These are phyloP conservation scores for Cathartes aura DNA, from an alignment of 2,113 vertebrate genomes.

Conservation along the genomic window DNA sequence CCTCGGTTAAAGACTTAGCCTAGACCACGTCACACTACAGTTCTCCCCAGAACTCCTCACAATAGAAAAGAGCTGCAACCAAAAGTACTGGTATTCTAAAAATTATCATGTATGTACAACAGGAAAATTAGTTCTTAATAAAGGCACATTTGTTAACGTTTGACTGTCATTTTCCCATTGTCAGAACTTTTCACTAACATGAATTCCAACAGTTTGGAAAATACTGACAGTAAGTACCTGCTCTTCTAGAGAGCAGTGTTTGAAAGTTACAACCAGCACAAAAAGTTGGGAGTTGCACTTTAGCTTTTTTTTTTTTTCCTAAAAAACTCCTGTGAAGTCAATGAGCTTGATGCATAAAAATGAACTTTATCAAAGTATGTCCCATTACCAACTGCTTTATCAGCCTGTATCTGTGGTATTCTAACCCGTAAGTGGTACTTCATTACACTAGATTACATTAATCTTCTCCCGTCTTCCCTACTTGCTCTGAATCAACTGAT, in stretches of 20 bases:
- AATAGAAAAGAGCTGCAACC: neutral
- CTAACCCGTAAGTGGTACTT: neutral
- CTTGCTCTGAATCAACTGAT: neutral
- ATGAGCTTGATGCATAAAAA: neutral
- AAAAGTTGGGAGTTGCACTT: neutral
- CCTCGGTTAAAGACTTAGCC: neutral
- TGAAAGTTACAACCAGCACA: neutral
- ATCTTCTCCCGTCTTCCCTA: neutral
- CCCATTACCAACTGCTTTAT: neutral
- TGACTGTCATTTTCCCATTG: neutral
- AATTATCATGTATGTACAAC: neutral
- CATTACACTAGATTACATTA: neutral
- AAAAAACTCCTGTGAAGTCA: neutral
- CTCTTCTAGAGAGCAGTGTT: neutral
- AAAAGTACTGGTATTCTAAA: neutral
- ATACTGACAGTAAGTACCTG: neutral
- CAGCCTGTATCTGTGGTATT: neutral
- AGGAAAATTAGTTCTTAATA: neutral
- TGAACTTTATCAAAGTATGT: neutral
- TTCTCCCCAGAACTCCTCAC: neutral
- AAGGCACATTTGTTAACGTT: neutral
- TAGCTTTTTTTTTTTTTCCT: too few relatives aligned
- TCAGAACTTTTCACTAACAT: neutral
- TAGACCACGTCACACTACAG: neutral
- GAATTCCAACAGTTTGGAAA: neutral